These are phyloP conservation scores for Chiloscyllium plagiosum DNA, from an alignment of 2,113 vertebrate genomes.

Conservation along the genomic window DNA sequence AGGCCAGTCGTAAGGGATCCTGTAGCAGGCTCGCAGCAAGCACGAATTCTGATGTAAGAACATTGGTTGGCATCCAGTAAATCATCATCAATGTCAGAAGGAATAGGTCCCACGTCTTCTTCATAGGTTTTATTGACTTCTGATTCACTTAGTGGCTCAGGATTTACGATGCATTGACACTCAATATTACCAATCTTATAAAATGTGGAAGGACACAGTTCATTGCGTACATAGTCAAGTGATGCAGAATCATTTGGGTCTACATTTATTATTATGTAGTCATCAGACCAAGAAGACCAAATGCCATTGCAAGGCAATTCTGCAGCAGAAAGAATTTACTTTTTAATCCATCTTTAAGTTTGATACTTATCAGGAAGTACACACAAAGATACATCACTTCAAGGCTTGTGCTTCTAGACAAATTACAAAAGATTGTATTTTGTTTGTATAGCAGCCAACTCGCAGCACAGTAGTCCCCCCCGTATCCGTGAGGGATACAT, in stretches of 20 bases:
- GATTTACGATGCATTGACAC: background rate
- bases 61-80: background rate
- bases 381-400: background rate
- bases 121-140: background rate
- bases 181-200: background rate
- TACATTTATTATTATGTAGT: background rate
- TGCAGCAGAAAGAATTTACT: background rate
- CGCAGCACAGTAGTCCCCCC: background rate
- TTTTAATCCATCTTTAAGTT: background rate
- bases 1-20: background rate
- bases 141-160: background rate
- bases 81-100: background rate
- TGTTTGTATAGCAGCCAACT: background rate
- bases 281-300: background rate
- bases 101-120: background rate
- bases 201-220: background rate
- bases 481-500: no score
- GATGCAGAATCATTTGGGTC: background rate
- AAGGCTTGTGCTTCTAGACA: background rate
- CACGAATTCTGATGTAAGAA: background rate
- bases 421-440: background rate
- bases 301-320: slow-evolving; percentile 1
- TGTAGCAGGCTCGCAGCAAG: background rate
- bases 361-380: background rate
- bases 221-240: background rate